phyloP scores from a whole-genome alignment of 1,140 invertebrate species.

The Drosophila hydei region DNA sequence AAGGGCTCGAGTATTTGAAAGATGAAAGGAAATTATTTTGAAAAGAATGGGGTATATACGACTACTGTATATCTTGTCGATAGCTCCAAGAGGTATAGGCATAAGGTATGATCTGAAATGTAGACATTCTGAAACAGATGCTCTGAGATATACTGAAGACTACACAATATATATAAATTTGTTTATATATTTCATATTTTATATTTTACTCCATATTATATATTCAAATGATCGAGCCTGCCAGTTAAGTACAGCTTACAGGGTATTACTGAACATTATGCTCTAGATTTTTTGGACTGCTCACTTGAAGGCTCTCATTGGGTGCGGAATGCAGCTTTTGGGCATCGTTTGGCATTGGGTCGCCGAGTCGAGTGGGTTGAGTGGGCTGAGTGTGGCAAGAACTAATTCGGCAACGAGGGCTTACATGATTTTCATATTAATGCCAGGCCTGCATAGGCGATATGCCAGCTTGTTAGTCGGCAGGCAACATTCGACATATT shows the following conservation, averaged over 20 bases:
- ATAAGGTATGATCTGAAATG: too few relatives aligned
- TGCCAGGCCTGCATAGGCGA: constrained; percentile 27
- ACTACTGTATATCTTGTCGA: too few relatives aligned
- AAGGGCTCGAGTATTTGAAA: too few relatives aligned
- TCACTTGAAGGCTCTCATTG: constrained; percentile 27
- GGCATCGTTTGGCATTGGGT: constrained; percentile 2
- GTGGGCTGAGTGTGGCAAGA: not conserved
- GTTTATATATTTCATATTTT: too few relatives aligned
- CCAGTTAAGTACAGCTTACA: not conserved
- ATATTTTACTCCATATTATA: too few relatives aligned
- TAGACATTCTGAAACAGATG: too few relatives aligned
- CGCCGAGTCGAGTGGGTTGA: not conserved
- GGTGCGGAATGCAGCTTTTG: constrained; percentile 16
- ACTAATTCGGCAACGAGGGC: constrained; percentile 45
- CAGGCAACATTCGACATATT: constrained; percentile 27
- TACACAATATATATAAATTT: too few relatives aligned
- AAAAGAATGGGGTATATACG: not conserved
- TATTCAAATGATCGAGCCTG: not conserved
- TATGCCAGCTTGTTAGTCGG: constrained; percentile 29
- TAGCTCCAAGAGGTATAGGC: too few relatives aligned
- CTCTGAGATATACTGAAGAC: too few relatives aligned
- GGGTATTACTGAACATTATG: constrained; percentile 26
- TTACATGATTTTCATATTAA: constrained; percentile 52
- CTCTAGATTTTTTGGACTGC: constrained; percentile 6
- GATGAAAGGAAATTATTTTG: too few relatives aligned